Evolutionary conservation across 2,113 vertebrate genomes (phyloP).

Genomic region (Otolemur garnettii): DNA sequence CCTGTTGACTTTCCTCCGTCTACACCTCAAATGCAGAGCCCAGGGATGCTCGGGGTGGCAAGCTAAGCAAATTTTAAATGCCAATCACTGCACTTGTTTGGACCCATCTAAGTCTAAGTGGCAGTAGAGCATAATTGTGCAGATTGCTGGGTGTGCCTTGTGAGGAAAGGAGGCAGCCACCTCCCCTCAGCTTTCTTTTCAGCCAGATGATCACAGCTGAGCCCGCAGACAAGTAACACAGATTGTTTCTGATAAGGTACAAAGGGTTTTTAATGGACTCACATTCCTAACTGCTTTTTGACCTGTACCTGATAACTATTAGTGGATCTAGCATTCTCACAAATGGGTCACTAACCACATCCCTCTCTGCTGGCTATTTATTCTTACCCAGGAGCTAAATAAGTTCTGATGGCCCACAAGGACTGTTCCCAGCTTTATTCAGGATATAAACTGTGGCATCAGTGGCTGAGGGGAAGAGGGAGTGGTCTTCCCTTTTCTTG

Average conservation of each 20-base stretch:
- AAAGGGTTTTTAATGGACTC: constrained; percentile 70
- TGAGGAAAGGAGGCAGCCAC: background rate
- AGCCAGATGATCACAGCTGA: constrained; percentile 68
- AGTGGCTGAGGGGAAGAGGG: background rate
- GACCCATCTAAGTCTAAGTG: background rate
- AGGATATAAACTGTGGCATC: background rate
- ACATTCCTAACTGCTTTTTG: constrained; percentile 64
- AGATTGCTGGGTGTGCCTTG: constrained; percentile 41
- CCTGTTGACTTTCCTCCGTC: background rate
- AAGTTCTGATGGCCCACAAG: background rate
- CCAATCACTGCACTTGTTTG: background rate
- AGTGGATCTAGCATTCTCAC: constrained; percentile 14
- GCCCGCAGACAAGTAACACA: constrained; percentile 59
- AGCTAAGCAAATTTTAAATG: constrained; percentile 8
- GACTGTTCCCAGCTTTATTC: background rate
- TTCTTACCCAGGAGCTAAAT: constrained; percentile 41
- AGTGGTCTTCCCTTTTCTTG: background rate
- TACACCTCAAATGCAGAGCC: background rate
- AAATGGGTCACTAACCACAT: constrained; percentile 51
- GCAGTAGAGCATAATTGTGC: background rate
- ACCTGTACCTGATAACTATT: constrained; percentile 5
- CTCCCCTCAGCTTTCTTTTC: constrained; percentile 60
- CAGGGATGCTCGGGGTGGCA: background rate
- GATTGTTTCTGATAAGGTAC: constrained; percentile 66
- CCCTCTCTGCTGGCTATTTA: constrained; percentile 38